phyloP scores from a whole-genome alignment of 2,113 vertebrate genomes.

The Cephalopterus ornatus region DNA sequence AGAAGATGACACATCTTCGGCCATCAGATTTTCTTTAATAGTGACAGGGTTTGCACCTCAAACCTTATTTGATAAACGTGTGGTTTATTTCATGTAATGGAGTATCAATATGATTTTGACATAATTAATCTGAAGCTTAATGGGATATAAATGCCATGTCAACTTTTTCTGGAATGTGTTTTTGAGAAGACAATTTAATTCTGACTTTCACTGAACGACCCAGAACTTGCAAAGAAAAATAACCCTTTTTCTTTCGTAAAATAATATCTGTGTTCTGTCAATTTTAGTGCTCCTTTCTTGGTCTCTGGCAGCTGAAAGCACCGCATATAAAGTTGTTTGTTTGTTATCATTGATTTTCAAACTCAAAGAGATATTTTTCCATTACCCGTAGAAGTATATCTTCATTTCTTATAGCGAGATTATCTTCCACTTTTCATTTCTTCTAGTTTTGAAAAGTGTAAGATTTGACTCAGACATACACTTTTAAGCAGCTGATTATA shows the following conservation, averaged over 20 bases:
- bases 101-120: background rate
- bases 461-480: background rate
- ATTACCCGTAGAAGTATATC: background rate
- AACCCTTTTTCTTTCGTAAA: background rate
- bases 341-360: slow-evolving; percentile 1
- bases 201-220: background rate
- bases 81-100: background rate
- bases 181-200: background rate
- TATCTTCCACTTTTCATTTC: background rate
- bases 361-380: background rate
- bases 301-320: background rate
- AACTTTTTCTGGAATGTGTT: background rate
- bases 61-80: background rate
- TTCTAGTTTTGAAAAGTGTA: background rate
- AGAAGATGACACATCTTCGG: background rate
- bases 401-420: background rate
- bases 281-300: background rate
- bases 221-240: background rate
- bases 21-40: background rate
- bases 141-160: background rate
- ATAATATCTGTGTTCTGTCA: background rate
- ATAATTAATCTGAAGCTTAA: background rate
- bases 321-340: background rate
- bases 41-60: background rate
- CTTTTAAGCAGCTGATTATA: background rate